These are phyloP conservation scores for Papilio gigon DNA, from an alignment of 2,888 invertebrate species.

Conservation along the genomic window DNA sequence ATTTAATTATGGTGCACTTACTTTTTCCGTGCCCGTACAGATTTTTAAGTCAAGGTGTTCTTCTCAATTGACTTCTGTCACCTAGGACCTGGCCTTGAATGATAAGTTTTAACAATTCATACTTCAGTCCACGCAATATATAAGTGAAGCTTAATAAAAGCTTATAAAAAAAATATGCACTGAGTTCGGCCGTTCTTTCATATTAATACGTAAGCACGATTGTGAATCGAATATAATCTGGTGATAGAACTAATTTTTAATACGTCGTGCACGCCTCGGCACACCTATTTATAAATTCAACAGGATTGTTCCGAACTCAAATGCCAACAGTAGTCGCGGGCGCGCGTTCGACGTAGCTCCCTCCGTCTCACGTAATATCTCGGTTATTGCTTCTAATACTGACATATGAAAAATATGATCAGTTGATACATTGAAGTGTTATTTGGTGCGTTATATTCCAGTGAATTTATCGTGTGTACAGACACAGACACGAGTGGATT, in stretches of 20 bases:
- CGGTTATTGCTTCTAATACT: conserved; percentile 21
- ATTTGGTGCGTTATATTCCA: conserved; percentile 23
- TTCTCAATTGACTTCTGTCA: too few relatives aligned
- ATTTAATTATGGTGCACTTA: too few relatives aligned
- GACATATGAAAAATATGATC: conserved; percentile 26
- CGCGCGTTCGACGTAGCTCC: conserved; percentile 64
- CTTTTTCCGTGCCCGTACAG: too few relatives aligned
- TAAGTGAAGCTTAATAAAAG: too few relatives aligned
- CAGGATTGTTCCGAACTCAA: conserved; percentile 72
- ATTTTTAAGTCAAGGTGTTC: too few relatives aligned
- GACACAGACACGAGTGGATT: conserved; percentile 28
- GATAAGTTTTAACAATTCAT: too few relatives aligned
- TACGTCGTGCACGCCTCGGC: conserved; percentile 60
- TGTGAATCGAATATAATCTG: conserved; percentile 30
- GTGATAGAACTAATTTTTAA: conserved; percentile 47
- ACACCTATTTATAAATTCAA: conserved; percentile 83
- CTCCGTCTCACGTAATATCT: conserved; percentile 51
- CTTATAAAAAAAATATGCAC: too few relatives aligned
- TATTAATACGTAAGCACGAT: conserved; percentile 1
- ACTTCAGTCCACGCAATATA: too few relatives aligned
- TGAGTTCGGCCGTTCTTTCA: background rate
- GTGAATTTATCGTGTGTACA: conserved; percentile 26
- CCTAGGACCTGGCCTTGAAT: too few relatives aligned
- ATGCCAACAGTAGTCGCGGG: conserved; percentile 74
- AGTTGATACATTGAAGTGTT: conserved; percentile 35